These are phyloP conservation scores for Xiphydria camelus DNA, from an alignment of 2,888 invertebrate species.

Conservation along the genomic window DNA sequence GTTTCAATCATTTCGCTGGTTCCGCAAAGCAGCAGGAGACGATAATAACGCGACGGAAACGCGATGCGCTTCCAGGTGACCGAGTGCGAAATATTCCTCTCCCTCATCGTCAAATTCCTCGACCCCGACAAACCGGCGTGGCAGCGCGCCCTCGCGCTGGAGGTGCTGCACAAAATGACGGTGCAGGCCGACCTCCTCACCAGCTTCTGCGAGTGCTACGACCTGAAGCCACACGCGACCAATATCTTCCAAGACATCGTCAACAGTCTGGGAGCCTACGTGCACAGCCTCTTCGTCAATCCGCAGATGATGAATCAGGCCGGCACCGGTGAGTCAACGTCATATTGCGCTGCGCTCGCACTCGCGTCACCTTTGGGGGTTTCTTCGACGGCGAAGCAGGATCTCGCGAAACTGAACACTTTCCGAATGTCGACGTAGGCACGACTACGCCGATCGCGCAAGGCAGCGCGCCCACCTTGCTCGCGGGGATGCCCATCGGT, in stretches of 20 bases:
- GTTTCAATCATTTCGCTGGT: slow-evolving; percentile 1
- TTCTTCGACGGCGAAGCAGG: no score
- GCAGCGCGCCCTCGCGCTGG: slow-evolving; percentile 93
- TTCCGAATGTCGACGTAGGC: no score
- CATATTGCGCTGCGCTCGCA: no score
- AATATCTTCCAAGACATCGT: slow-evolving; percentile 95
- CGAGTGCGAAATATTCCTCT: slow-evolving; percentile 98
- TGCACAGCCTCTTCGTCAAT: slow-evolving; percentile 86
- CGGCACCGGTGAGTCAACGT: slow-evolving; percentile 45
- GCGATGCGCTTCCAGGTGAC: slow-evolving; percentile 70
- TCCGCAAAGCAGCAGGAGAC: slow-evolving; percentile 1
- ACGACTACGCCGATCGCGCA: slow-evolving; percentile 60
- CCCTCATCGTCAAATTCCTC: slow-evolving; percentile 93
- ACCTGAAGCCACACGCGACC: slow-evolving; percentile 90
- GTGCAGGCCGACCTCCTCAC: slow-evolving; percentile 85
- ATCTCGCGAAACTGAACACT: no score
- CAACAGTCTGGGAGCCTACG: slow-evolving; percentile 89
- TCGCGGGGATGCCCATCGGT: slow-evolving; percentile 70
- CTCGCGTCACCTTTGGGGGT: no score
- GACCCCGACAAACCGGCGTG: slow-evolving; percentile 96
- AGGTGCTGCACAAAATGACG: slow-evolving; percentile 93
- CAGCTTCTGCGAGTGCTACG: slow-evolving; percentile 94
- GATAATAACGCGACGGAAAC: slow-evolving; percentile 9
- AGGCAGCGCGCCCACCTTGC: slow-evolving; percentile 66
- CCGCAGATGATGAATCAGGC: slow-evolving; percentile 67